Evolutionary conservation across 2,797 vertebrate species (phyloP), one percentile per base, ranked within the genome.

Genomic region (Danio choprae): DNA sequence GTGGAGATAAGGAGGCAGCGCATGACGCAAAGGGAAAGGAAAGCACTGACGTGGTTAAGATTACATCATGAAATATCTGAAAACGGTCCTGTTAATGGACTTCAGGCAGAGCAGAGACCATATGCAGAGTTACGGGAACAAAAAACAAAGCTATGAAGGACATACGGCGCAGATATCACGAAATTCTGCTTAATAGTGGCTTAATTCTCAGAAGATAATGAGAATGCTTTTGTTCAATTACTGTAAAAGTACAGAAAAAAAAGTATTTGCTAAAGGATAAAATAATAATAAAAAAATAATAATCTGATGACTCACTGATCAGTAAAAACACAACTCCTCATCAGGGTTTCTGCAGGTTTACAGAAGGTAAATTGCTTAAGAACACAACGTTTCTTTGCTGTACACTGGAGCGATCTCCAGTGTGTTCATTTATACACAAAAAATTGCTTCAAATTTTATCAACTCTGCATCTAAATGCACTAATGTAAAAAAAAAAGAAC

Each of bases 1-100:
- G 72, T 77, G 38, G 18, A 74, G 70, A 80, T 79, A 83, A 64
- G 56, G 40, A 51, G 70, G 67, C 56, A 48, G 22, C 62, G 76
- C 73, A 53, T 44, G 18, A 74, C 1, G 5, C 40, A 55, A 48
- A 69, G 5, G 11, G 69, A 60, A 1, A 38, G 8, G 36, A 53
- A 70, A 43, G n/a, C 11, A 75, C 4, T 71, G 40, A 43, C 11
- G 29, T 48, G 40, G 22, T 64, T 43, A 74, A 56, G 36, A 83
- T 16, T 40, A 70, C 29, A 71, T 78, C 29, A 50, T 65, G 50
- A 56, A 44, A 44, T 53, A 6, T 43, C 7, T 22, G 12, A 55
- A 64, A 48, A 69, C 7, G 4, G 7, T 38, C 43, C n/a, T 20
- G 22, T 38, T 59, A 58, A 59, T 38, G 12, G 51, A 41, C n/a